phyloP scores from a whole-genome alignment of 2,888 invertebrate genomes.

The Crepidodera aurea region DNA sequence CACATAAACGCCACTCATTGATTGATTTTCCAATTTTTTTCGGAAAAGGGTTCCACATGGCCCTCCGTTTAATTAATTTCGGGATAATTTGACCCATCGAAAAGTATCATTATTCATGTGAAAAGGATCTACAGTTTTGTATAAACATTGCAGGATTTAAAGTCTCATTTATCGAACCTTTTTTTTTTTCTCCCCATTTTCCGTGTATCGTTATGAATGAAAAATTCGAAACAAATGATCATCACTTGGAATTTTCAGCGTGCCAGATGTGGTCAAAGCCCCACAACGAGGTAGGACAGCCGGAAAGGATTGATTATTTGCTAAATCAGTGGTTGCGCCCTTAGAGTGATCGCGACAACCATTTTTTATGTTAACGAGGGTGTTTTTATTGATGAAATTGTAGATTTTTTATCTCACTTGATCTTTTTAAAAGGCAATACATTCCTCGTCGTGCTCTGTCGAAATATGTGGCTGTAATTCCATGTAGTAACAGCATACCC shows the following conservation, averaged over 20 bases:
- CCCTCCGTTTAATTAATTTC: neutral
- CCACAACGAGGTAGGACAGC: too few species aligned
- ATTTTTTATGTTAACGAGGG: too few species aligned
- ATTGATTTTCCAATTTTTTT: neutral
- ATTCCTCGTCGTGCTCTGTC: too few species aligned
- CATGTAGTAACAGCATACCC: too few species aligned
- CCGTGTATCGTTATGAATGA: neutral
- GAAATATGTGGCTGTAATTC: too few species aligned
- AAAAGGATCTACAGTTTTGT: neutral
- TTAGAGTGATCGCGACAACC: too few species aligned
- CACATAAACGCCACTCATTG: neutral
- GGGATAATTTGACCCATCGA: neutral
- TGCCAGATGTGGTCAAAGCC: too few species aligned
- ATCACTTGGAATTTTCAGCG: neutral
- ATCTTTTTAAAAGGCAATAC: too few species aligned
- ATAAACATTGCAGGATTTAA: neutral
- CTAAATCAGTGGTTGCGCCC: too few species aligned
- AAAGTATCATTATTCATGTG: conserved; percentile 7
- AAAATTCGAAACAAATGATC: conserved; percentile 9
- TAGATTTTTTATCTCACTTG: too few species aligned
- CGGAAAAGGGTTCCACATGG: neutral
- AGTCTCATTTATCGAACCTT: neutral
- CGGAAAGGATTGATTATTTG: too few species aligned
- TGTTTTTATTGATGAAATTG: too few species aligned
- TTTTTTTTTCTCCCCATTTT: neutral